These are phyloP conservation scores for Pseudochirops corinnae DNA, from an alignment of 2,797 vertebrate genomes.

Conservation along the genomic window DNA sequence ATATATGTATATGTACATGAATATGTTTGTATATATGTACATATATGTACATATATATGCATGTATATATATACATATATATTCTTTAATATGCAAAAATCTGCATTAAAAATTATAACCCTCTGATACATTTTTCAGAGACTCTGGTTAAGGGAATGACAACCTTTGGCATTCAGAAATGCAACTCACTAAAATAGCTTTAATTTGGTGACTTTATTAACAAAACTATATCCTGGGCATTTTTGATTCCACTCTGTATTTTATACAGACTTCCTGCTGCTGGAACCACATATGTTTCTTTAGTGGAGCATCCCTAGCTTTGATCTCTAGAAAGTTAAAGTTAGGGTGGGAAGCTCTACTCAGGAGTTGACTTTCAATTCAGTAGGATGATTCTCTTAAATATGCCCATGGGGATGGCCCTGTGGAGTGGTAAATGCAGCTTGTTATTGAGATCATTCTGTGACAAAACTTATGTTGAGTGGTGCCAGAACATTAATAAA, in stretches of 20 bases:
- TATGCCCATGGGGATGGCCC: background rate
- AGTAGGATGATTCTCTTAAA: background rate
- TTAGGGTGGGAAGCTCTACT: background rate
- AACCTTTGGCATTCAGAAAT: slow-evolving; percentile 20
- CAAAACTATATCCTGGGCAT: background rate
- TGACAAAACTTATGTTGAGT: background rate
- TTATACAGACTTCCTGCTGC: background rate
- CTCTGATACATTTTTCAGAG: background rate
- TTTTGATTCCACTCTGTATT: background rate
- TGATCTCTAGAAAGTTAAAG: rapidly evolving
- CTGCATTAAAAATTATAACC: background rate
- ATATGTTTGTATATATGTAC: no score
- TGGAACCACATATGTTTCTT: background rate
- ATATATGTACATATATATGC: no score
- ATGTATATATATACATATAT: background rate
- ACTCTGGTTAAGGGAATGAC: slow-evolving; percentile 22
- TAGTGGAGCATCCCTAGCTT: background rate
- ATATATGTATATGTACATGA: no score
- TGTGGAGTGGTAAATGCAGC: background rate
- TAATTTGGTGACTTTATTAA: slow-evolving; percentile 18
- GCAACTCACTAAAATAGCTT: background rate
- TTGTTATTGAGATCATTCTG: background rate
- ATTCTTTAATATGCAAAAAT: background rate
- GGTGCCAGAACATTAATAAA: background rate
- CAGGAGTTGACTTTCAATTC: background rate